phyloP scores from a whole-genome alignment of 1,140 invertebrate species.

The Hyles vespertilio region DNA sequence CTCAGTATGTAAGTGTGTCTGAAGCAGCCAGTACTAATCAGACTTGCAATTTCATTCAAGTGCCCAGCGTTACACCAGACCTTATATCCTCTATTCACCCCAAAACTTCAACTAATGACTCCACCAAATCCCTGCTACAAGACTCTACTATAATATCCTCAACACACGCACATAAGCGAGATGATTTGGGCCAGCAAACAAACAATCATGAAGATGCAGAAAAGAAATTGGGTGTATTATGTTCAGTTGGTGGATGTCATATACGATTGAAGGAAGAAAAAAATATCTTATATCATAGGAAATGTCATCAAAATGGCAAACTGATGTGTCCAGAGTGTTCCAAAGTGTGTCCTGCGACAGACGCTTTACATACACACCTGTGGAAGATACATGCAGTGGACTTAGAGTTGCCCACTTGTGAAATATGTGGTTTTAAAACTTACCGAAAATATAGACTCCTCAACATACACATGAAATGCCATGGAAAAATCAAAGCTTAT shows the following conservation, averaged over 20 bases:
- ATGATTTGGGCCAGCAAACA: slow-evolving; percentile 19
- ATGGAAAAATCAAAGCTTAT: slow-evolving; percentile 77
- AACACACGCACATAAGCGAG: slow-evolving; percentile 17
- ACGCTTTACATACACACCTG: slow-evolving; percentile 83
- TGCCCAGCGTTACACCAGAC: slow-evolving; percentile 59
- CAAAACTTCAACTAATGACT: slow-evolving; percentile 22
- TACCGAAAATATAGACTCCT: slow-evolving; percentile 79
- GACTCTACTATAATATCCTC: slow-evolving; percentile 19
- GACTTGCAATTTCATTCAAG: slow-evolving; percentile 51
- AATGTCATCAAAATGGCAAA: slow-evolving; percentile 78
- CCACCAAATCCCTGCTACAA: slow-evolving; percentile 29
- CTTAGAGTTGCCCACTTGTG: slow-evolving; percentile 84
- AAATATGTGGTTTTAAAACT: slow-evolving; percentile 80
- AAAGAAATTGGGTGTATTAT: slow-evolving; percentile 33
- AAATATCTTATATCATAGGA: slow-evolving; percentile 75
- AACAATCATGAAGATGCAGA: slow-evolving; percentile 22
- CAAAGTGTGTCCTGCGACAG: slow-evolving; percentile 75
- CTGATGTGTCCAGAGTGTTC: slow-evolving; percentile 83
- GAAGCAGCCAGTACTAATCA: slow-evolving; percentile 33
- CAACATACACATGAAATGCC: slow-evolving; percentile 83
- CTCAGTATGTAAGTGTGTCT: slow-evolving; percentile 57
- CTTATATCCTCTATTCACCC: slow-evolving; percentile 62
- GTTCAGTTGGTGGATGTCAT: slow-evolving; percentile 51
- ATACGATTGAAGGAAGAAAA: slow-evolving; percentile 53
- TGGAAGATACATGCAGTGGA: slow-evolving; percentile 86